phyloP scores from a whole-genome alignment of 53 echinoderm and acorn worm species.

The Actinopyga echinites region DNA sequence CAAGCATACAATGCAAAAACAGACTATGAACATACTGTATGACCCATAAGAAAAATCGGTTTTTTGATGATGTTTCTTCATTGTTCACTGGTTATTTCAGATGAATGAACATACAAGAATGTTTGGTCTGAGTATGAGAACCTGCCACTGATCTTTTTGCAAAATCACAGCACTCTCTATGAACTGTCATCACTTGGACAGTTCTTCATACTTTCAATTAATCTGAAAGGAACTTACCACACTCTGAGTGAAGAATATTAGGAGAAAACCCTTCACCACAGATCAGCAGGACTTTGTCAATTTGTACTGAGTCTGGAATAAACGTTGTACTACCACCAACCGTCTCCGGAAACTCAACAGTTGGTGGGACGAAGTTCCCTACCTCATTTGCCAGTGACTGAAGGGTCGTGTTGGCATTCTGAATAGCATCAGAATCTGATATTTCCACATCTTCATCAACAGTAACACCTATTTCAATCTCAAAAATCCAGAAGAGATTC shows the following conservation, averaged over 20 bases:
- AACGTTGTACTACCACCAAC: constrained; percentile 1
- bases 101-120: no score
- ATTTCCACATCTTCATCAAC: constrained; percentile 2
- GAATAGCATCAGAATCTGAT: neutral
- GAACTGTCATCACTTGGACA: no score
- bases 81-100: no score
- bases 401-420: constrained; percentile 6
- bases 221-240: neutral
- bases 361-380: neutral
- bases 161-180: no score
- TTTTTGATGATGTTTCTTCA: no score
- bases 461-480: neutral
- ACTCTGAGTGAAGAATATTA: neutral
- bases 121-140: no score
- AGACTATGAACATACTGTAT: no score
- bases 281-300: neutral
- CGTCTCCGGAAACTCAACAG: constrained; percentile 8
- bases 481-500: neutral
- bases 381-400: constrained; percentile 1
- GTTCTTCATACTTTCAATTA: no score
- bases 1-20: no score
- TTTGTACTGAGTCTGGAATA: neutral
- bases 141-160: no score
- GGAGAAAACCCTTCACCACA: neutral
- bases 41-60: no score